Evolutionary conservation across 2,888 invertebrate genomes (phyloP).

Genomic region (Deilephila porcellus): DNA sequence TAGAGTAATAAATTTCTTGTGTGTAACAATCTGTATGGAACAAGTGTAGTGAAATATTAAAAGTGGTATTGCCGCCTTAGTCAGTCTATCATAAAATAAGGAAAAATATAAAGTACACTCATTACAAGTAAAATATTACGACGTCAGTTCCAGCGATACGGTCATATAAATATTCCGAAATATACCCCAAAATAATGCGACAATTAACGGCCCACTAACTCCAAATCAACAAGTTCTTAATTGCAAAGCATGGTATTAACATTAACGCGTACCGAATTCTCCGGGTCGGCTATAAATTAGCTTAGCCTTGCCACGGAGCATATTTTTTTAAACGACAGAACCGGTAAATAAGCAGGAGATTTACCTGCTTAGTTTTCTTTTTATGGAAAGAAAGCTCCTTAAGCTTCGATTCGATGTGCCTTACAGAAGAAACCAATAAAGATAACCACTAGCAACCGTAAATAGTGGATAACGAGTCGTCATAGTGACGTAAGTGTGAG

Average conservation of each 20-base stretch:
- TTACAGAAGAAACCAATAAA: too few species aligned
- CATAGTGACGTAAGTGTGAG: too few species aligned
- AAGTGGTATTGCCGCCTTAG: neutral
- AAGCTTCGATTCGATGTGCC: too few species aligned
- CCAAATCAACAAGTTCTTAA: constrained; percentile 18
- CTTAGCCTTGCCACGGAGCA: too few species aligned
- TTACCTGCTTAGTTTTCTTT: neutral
- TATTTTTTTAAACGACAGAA: too few species aligned
- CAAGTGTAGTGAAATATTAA: too few species aligned
- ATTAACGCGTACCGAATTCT: constrained; percentile 2
- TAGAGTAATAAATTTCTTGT: too few species aligned
- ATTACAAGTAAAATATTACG: constrained; percentile 7
- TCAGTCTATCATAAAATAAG: neutral
- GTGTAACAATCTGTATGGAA: too few species aligned
- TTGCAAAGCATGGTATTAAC: constrained; percentile 21
- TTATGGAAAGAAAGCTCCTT: too few species aligned
- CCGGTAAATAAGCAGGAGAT: too few species aligned
- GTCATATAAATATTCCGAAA: constrained; percentile 7
- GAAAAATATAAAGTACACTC: neutral
- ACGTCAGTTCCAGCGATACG: neutral
- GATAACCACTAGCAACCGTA: too few species aligned
- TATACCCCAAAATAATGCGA: neutral
- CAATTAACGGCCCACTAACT: neutral
- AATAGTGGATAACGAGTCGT: too few species aligned
- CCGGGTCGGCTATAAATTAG: neutral